phyloP scores from a whole-genome alignment of 2,888 invertebrate genomes.

The Drosophila differens region DNA sequence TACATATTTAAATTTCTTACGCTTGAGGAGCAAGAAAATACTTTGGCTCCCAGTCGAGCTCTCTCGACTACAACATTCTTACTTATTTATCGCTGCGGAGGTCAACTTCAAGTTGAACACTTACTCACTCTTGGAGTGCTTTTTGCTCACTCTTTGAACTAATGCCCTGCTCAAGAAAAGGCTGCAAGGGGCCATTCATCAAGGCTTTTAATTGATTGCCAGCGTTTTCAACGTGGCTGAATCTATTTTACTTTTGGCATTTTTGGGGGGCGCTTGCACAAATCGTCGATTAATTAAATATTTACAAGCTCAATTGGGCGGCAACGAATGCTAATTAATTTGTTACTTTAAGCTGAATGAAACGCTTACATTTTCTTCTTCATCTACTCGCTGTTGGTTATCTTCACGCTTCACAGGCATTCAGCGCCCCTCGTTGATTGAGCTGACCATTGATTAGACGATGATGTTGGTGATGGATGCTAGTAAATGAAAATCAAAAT shows the following conservation, averaged over 20 bases:
- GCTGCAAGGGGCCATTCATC: conserved; percentile 46
- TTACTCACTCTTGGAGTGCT: background rate
- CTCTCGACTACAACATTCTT: background rate
- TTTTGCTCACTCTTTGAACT: background rate
- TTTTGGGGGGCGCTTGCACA: conserved; percentile 50
- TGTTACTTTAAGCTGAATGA: conserved; percentile 54
- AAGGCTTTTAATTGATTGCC: conserved; percentile 66
- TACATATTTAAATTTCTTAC: background rate
- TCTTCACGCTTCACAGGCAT: conserved; percentile 64
- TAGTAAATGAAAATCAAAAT: background rate
- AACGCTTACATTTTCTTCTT: background rate
- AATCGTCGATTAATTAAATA: conserved; percentile 77
- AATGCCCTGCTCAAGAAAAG: conserved; percentile 1
- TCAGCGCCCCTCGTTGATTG: conserved; percentile 29
- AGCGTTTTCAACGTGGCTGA: conserved; percentile 32
- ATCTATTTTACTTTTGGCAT: conserved; percentile 22
- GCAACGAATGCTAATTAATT: conserved; percentile 79
- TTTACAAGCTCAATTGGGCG: conserved; percentile 78
- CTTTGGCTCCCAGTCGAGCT: background rate
- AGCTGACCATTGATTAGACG: conserved; percentile 51
- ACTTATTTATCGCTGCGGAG: background rate
- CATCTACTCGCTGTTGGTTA: conserved; percentile 45
- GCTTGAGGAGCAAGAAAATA: background rate
- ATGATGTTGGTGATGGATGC: conserved; percentile 34
- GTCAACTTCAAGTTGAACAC: background rate